Evolutionary conservation across 1,140 invertebrate species (phyloP), one percentile per base, ranked within the genome.

Genomic region (Acromyrmex echinatior): DNA sequence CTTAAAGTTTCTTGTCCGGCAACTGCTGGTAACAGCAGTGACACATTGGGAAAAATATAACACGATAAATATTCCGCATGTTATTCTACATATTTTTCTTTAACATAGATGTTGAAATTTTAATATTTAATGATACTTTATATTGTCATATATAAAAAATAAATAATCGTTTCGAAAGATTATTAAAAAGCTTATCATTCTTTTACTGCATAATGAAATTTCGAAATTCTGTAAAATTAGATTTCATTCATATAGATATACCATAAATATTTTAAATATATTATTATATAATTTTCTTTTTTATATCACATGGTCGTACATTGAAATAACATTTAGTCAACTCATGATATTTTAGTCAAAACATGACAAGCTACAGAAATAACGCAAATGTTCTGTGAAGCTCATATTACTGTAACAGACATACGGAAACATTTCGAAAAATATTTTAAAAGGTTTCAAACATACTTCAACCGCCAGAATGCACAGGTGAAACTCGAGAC

Each of bases 1-100:
- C 71, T 28, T 51, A 16, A 86, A 86, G 88, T 89, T 88, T 89
- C 77, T 89, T 86, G 62, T 45, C 7, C 35, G 14, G 70, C 56
- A 51, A 58, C 58, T 86, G 60, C 31, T 78, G 73, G 45, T 73
- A 85, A 58, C 87, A 51, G 66, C 65, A 16, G 53, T 60, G 70
- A 70, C 76, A 74, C n/a, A 18, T 28, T 35, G 28, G 10, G 39
- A 87, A 84, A 74, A 87, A 76, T 56, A 70, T 51, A 71, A 18
- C 9, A 35, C 51, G 70, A 86, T 90, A 86, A 89, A 86, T 86
- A 58, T 35, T 77, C 31, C 21, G 14, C 16, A n/a, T 5, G 14
- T 49, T 56, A 49, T 25, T 28, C 9, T 14, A 28, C 35, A 35
- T 6, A 31, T 21, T 21, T 31, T 70, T 28, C 45, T 25, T 62